A percentile compares a stretch with the other conserved stretches of the same genome.
phyloP scores from a whole-genome alignment of 2,888 invertebrate species.

The Sphecodes monilicornis region DNA sequence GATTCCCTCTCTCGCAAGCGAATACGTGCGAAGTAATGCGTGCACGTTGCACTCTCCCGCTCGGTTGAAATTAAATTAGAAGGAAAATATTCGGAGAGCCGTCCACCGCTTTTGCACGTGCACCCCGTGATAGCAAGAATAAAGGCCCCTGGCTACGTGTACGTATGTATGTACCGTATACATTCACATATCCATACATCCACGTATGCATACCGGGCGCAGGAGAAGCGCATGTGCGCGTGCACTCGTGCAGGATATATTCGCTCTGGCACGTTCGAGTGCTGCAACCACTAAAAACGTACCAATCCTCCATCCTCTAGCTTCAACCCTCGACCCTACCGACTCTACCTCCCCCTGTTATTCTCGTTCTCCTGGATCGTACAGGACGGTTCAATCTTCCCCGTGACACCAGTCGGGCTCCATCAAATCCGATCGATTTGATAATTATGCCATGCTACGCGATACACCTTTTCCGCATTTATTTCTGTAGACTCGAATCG shows the following conservation, averaged over 20 bases:
- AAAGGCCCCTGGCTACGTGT: constrained; percentile 46
- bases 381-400: constrained; percentile 46
- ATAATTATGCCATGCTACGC: constrained; percentile 24
- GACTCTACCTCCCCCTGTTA: constrained; percentile 40
- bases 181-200: no score
- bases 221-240: neutral
- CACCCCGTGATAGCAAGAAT: constrained; percentile 67
- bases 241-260: constrained; percentile 64
- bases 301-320: constrained; percentile 65
- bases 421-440: constrained; percentile 33
- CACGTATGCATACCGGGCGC: no score
- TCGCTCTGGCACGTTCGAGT: constrained; percentile 73
- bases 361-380: constrained; percentile 55
- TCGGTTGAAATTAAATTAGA: constrained; percentile 76
- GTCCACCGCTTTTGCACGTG: constrained; percentile 68
- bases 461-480: neutral
- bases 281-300: constrained; percentile 73
- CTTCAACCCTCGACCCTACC: constrained; percentile 65
- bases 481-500: no score
- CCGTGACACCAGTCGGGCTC: constrained; percentile 9
- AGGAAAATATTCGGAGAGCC: constrained; percentile 75
- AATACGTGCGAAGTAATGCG: constrained; percentile 62
- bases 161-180: neutral
- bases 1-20: constrained; percentile 17
- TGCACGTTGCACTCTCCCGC: constrained; percentile 45